A percentile compares a stretch with the other conserved stretches of the same genome.
These are phyloP conservation scores for Melanotaenia nigrans DNA, from an alignment of 2,797 vertebrate genomes.

Conservation along the genomic window DNA sequence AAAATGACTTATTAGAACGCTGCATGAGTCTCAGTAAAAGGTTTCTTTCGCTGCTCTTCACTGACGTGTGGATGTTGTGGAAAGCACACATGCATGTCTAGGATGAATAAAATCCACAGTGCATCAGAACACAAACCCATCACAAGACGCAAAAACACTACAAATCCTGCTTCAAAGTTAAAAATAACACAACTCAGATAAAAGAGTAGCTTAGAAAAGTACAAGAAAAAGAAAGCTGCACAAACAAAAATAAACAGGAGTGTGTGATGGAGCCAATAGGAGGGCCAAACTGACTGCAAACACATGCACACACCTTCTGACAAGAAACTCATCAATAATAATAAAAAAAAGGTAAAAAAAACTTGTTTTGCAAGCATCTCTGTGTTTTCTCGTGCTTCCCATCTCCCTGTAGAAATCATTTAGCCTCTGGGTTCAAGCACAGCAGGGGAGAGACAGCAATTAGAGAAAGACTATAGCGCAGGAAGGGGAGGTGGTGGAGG, in stretches of 20 bases:
- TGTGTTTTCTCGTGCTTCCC: constrained; percentile 60
- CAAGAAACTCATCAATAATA: constrained; percentile 75
- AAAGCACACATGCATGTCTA: constrained; percentile 16
- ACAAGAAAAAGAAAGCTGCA: constrained; percentile 24
- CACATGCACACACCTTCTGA: constrained; percentile 68
- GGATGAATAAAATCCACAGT: constrained; percentile 16
- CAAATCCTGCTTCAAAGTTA: constrained; percentile 40
- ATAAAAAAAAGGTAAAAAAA: constrained; percentile 32
- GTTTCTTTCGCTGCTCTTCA: constrained; percentile 6
- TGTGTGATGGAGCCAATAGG: constrained; percentile 45
- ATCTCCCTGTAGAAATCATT: constrained; percentile 76
- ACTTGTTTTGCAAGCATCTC: constrained; percentile 49
- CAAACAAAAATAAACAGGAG: constrained; percentile 7
- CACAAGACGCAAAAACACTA: constrained; percentile 7
- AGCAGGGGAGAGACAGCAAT: constrained; percentile 80
- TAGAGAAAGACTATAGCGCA: constrained; percentile 70
- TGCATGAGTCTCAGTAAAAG: neutral
- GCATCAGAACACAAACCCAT: constrained; percentile 11
- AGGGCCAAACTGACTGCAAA: constrained; percentile 48
- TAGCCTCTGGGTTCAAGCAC: constrained; percentile 78
- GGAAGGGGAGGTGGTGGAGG: constrained; percentile 31
- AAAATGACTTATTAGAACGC: neutral
- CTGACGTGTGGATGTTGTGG: neutral
- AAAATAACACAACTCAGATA: constrained; percentile 33
- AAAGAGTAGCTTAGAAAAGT: constrained; percentile 43